Conservation (phyloP, 1,140 invertebrate genomes). For the Lerema accius region DNA sequence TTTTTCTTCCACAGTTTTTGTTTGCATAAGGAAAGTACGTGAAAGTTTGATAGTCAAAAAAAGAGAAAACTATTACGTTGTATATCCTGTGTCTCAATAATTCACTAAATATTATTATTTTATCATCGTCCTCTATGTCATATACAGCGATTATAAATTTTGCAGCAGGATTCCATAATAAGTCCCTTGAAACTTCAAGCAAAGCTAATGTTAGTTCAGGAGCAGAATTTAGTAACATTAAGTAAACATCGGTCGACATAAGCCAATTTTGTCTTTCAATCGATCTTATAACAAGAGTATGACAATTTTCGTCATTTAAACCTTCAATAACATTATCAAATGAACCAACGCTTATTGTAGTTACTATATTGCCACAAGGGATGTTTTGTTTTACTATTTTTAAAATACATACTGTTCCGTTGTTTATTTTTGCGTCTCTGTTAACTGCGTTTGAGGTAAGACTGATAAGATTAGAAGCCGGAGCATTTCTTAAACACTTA, state of each 20-base stretch:
- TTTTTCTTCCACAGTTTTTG: slow-evolving; percentile 38
- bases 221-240: slow-evolving; percentile 34
- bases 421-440: background rate
- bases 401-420: background rate
- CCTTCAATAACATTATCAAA: slow-evolving; percentile 3
- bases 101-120: slow-evolving; percentile 36
- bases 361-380: background rate
- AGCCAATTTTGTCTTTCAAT: slow-evolving; percentile 33
- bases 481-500: background rate
- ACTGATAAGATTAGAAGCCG: background rate
- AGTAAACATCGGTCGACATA: slow-evolving; percentile 35
- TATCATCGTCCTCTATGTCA: slow-evolving; percentile 6
- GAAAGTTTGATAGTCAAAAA: slow-evolving; percentile 19
- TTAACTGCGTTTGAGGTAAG: background rate
- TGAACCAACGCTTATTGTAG: background rate
- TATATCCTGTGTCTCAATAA: slow-evolving; percentile 40
- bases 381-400: slow-evolving; percentile 3
- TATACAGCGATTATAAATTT: slow-evolving; percentile 38
- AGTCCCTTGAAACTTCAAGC: slow-evolving; percentile 34
- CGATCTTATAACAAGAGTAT: slow-evolving; percentile 36
- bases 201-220: slow-evolving; percentile 29
- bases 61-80: slow-evolving; percentile 33
- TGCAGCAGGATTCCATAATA: slow-evolving; percentile 46
- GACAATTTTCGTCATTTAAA: slow-evolving; percentile 23
- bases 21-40: slow-evolving; percentile 44